Base-by-base conservation (phyloP, 2,888 invertebrate species). In the Molanna angustata region DNA sequence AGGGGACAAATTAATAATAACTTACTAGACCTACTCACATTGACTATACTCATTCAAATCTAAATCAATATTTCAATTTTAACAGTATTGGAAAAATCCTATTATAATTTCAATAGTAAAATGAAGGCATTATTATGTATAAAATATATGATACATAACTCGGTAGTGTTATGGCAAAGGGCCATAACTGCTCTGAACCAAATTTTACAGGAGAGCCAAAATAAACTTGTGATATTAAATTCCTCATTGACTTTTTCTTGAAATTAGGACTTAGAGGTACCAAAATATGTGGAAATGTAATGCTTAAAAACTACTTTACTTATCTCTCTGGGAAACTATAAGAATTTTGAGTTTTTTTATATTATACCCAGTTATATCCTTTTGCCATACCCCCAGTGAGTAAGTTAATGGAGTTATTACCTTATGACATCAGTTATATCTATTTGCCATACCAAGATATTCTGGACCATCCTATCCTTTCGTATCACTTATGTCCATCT, bases 161-260 rank as follows among this genome's bases (percentile, higher is more conserved):
- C 33, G 35, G 35, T 35, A 35, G 35, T 35, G 35, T 9, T 11
- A 35, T 11, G 35, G 35, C 35, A 35, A 4, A 35, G 13, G 35
- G 35, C 9, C 13, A 35, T 35, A 35, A 11, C 35, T 35, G 35
- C 35, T 13, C 13, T 13, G 14, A 14, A 35, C 35, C 35, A 9
- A 35, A 35, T 35, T 35, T 35, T 35, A 35, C 35, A 35, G 35
- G 35, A 13, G 13, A 13, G 35, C 35, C 6, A 35, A 35, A 35
- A 35, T 13, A 35, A 35, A 35, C 35, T 35, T 35, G 35, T 35
- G 35, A 35, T 11, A 35, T 35, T 35, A 35, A 35, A 35, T 35
- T 11, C 4, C 35, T 35, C 35, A 35, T 35, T 35, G 6, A 13
- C 6, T 35, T 35, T 35, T 35, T 4, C 4, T 11, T 35, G 35